Percentiles rank a stretch among this genome's conserved stretches.
These are phyloP conservation scores for Phrynocephalus versicolor DNA, from an alignment of 2,113 vertebrate species.

Conservation along the genomic window DNA sequence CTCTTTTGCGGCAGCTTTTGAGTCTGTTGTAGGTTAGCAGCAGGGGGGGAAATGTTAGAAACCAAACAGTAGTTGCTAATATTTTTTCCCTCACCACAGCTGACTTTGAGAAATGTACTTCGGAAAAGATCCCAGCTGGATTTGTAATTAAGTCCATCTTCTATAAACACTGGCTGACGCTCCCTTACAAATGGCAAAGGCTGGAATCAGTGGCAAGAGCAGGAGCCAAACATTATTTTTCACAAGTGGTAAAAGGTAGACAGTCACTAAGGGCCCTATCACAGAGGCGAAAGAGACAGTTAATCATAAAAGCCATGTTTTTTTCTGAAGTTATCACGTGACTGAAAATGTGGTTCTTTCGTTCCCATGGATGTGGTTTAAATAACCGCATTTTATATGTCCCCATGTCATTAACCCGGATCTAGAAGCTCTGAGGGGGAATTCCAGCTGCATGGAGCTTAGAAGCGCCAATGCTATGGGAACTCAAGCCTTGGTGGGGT, in stretches of 20 bases:
- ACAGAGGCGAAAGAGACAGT: too few species aligned
- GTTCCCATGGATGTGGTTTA: too few species aligned
- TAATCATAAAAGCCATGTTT: too few species aligned
- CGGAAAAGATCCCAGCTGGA: constrained; percentile 54
- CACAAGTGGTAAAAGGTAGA: constrained; percentile 26
- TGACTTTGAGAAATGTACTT: constrained; percentile 47
- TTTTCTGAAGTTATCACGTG: too few species aligned
- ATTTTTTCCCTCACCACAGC: constrained; percentile 37
- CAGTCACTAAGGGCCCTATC: constrained; percentile 5
- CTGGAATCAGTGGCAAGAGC: constrained; percentile 25
- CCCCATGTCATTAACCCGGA: too few species aligned
- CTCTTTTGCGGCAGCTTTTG: neutral
- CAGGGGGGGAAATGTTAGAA: neutral
- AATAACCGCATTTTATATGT: too few species aligned
- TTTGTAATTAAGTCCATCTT: constrained; percentile 48
- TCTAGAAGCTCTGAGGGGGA: too few species aligned
- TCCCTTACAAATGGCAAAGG: constrained; percentile 53
- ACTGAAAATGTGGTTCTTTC: too few species aligned
- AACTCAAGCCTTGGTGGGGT: too few species aligned
- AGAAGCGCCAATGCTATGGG: too few species aligned
- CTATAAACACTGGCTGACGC: constrained; percentile 42
- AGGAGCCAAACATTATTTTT: constrained; percentile 43
- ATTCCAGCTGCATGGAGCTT: too few species aligned
- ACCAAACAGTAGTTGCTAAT: constrained; percentile 33
- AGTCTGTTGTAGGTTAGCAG: neutral